Conservation (phyloP, 2,797 vertebrate genomes). For the Hafferia zeledoni region DNA sequence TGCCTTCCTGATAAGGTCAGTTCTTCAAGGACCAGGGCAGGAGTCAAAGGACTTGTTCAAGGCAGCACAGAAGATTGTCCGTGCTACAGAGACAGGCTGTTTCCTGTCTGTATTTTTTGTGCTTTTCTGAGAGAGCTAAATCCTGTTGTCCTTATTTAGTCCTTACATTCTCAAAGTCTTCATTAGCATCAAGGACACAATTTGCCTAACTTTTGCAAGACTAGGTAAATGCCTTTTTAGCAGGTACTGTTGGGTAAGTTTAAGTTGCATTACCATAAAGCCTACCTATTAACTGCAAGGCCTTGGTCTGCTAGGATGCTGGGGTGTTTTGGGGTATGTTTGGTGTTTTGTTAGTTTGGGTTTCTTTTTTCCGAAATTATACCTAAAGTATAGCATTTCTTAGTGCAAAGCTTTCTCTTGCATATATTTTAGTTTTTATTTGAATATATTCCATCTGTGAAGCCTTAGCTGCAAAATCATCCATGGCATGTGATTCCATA, state of each 20-base stretch:
- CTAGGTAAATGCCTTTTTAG: not conserved
- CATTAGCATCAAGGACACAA: not conserved
- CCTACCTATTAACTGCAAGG: not conserved
- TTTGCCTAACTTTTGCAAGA: not conserved
- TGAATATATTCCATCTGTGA: not conserved
- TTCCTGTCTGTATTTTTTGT: slow-evolving; percentile 51
- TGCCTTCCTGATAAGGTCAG: slow-evolving; percentile 56
- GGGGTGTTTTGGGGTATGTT: not conserved
- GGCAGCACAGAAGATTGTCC: slow-evolving; percentile 40
- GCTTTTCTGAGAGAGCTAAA: not conserved
- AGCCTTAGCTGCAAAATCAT: not conserved
- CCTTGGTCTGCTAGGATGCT: not conserved
- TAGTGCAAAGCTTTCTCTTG: not conserved
- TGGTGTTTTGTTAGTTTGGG: not conserved
- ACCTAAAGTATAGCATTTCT: not conserved
- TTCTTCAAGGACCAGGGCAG: slow-evolving; percentile 10
- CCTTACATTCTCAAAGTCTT: not conserved
- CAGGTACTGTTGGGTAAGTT: not conserved
- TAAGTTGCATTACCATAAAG: not conserved
- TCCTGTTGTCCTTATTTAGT: not conserved
- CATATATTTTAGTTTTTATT: not conserved
- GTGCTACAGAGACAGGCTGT: not conserved
- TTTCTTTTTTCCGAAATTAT: not conserved
- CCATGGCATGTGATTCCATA: not conserved
- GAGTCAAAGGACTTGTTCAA: slow-evolving; percentile 57